phyloP scores from a whole-genome alignment of 1,140 invertebrate genomes.

The Macrobrachium nipponense region DNA sequence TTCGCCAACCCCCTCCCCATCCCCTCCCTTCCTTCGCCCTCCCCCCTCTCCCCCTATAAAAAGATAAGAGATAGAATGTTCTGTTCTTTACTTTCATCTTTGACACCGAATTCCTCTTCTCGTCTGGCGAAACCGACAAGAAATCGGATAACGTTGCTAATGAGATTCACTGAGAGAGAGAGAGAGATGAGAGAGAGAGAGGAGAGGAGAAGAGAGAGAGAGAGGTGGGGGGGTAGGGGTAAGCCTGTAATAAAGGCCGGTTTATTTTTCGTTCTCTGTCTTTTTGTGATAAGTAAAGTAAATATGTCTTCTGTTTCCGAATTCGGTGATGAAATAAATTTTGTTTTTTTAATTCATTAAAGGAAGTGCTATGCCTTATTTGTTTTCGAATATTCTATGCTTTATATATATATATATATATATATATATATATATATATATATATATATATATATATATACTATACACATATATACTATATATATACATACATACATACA shows the following conservation, averaged over 20 bases:
- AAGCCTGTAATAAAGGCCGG: not conserved
- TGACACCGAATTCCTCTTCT: not conserved
- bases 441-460: slow-evolving; percentile 32
- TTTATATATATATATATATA: slow-evolving; percentile 28
- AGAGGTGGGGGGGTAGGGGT: not conserved
- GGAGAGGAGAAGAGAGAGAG: slow-evolving; percentile 3
- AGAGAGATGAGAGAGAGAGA: slow-evolving; percentile 36
- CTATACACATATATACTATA: slow-evolving; percentile 24
- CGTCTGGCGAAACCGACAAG: too few species aligned
- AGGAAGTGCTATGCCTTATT: not conserved
- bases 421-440: slow-evolving; percentile 24
- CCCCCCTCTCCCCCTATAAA: too few species aligned
- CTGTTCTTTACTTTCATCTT: too few species aligned
- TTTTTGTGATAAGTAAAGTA: not conserved
- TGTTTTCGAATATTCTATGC: not conserved
- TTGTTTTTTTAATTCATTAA: not conserved
- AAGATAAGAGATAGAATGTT: too few species aligned
- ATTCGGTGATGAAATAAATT: not conserved
- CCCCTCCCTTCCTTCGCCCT: too few species aligned
- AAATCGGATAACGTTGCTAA: too few species aligned
- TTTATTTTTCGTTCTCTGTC: slow-evolving; percentile 8
- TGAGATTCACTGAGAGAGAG: slow-evolving; percentile 15
- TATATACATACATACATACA: not conserved
- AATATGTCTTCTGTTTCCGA: too few species aligned
- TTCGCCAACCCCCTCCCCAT: too few species aligned